These are phyloP conservation scores for Pollachius pollachius DNA, from an alignment of 2,113 vertebrate species.

Conservation along the genomic window DNA sequence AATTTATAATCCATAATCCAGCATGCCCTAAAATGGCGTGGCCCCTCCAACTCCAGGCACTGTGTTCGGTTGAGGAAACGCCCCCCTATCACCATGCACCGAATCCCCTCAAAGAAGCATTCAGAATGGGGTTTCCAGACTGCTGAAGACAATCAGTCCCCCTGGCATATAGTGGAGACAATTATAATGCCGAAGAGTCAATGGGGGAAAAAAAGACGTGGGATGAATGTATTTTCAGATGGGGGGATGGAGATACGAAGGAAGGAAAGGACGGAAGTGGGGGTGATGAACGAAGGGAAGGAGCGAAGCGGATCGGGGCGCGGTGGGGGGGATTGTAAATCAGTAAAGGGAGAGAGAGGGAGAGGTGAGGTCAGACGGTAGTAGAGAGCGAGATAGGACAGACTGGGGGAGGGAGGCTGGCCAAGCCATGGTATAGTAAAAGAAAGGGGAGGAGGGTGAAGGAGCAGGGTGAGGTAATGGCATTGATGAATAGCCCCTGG, in stretches of 20 bases:
- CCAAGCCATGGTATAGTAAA: slow-evolving; percentile 7
- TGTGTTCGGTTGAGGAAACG: slow-evolving; percentile 7
- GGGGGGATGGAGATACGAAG: slow-evolving; percentile 30
- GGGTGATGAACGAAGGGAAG: slow-evolving; percentile 31
- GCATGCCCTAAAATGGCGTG: slow-evolving; percentile 18
- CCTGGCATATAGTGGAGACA: slow-evolving; percentile 21
- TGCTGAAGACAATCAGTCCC: slow-evolving; percentile 19
- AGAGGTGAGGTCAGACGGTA: slow-evolving; percentile 64
- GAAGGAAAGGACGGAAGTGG: slow-evolving; percentile 49
- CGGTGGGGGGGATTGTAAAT: slow-evolving; percentile 55
- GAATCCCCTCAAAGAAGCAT: slow-evolving; percentile 26
- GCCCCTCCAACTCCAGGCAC: slow-evolving; percentile 20
- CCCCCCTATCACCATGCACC: background rate
- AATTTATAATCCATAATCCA: slow-evolving; percentile 16
- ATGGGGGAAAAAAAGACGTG: slow-evolving; percentile 34
- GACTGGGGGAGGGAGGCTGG: slow-evolving; percentile 32
- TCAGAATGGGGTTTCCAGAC: slow-evolving; percentile 26
- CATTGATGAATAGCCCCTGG: slow-evolving; percentile 75
- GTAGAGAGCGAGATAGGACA: slow-evolving; percentile 55
- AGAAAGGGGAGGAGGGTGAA: slow-evolving; percentile 52
- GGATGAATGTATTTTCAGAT: slow-evolving; percentile 44
- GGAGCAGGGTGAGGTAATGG: slow-evolving; percentile 73
- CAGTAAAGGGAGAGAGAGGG: slow-evolving; percentile 55
- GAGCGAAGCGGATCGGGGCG: slow-evolving; percentile 46
- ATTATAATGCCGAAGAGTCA: slow-evolving; percentile 45